Conservation (phyloP, 2,113 vertebrate genomes). For the Oophaga pumilio region DNA sequence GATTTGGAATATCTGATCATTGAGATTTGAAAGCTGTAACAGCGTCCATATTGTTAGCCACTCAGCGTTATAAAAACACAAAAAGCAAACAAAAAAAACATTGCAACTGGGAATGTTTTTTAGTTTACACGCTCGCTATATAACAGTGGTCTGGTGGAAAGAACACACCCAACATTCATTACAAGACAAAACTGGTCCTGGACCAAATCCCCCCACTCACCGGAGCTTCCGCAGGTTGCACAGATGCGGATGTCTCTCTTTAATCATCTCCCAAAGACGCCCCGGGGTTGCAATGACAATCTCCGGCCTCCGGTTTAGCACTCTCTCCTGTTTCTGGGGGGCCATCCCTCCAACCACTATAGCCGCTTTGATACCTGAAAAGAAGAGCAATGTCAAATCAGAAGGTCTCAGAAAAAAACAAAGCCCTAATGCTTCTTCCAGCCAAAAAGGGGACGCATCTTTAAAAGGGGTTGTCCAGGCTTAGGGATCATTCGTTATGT, state of each 20-base stretch:
- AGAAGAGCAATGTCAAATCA: not conserved
- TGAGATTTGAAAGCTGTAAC: no score
- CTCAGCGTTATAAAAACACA: no score
- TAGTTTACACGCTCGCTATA: no score
- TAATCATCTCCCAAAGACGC: constrained; percentile 91
- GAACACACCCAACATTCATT: not conserved
- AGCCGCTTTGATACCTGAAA: constrained; percentile 86
- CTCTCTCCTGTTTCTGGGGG: constrained; percentile 85
- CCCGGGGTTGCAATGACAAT: constrained; percentile 94
- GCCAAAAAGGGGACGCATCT: no score
- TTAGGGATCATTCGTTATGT: no score
- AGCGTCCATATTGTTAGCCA: no score
- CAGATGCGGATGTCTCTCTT: constrained; percentile 87
- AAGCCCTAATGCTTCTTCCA: no score
- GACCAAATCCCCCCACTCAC: constrained; percentile 66
- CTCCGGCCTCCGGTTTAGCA: constrained; percentile 86
- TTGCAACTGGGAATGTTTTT: no score
- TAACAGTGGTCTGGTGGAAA: not conserved
- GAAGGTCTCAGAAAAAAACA: no score
- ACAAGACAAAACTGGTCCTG: not conserved
- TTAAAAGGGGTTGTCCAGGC: no score
- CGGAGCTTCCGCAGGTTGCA: constrained; percentile 82
- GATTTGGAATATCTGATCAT: no score
- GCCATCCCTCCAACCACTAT: constrained; percentile 95
- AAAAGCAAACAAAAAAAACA: no score